A percentile compares a stretch with the other conserved stretches of the same genome.
These are phyloP conservation scores for Balaeniceps rex DNA, from an alignment of 2,113 vertebrate genomes.

Conservation along the genomic window DNA sequence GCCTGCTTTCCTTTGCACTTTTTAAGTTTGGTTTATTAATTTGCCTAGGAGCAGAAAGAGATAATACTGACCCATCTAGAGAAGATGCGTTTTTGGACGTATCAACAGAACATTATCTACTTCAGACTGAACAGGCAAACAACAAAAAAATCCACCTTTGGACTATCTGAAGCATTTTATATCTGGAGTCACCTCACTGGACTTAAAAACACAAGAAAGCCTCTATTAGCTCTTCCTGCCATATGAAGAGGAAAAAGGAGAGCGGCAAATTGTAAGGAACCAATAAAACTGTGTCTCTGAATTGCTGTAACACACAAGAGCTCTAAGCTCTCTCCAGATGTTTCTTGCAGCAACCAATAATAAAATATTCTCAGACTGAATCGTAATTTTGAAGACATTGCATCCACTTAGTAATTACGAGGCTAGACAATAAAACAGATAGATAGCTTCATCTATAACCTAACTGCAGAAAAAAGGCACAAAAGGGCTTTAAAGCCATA, in stretches of 20 bases:
- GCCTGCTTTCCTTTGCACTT: constrained; percentile 54
- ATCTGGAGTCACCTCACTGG: background rate
- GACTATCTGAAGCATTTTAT: background rate
- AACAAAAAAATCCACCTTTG: background rate
- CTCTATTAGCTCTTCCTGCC: background rate
- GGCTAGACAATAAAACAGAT: background rate
- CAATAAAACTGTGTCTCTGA: background rate
- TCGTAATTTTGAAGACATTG: background rate
- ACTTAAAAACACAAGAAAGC: background rate
- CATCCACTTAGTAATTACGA: background rate
- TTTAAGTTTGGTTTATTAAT: constrained; percentile 47
- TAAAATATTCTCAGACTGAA: background rate
- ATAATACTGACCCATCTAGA: constrained; percentile 9
- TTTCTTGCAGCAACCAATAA: background rate
- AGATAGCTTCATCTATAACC: background rate
- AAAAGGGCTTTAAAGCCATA: background rate
- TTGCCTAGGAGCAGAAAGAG: constrained; percentile 40
- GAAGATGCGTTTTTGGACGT: background rate
- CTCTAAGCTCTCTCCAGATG: constrained; percentile 4
- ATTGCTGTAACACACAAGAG: background rate
- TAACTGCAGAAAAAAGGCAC: background rate
- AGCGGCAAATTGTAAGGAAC: background rate
- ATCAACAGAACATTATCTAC: background rate
- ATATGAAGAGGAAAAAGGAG: background rate
- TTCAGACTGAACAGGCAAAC: background rate